Evolutionary conservation across 1,140 invertebrate species (phyloP).

Genomic region (Drosophila pseudoobscura): DNA sequence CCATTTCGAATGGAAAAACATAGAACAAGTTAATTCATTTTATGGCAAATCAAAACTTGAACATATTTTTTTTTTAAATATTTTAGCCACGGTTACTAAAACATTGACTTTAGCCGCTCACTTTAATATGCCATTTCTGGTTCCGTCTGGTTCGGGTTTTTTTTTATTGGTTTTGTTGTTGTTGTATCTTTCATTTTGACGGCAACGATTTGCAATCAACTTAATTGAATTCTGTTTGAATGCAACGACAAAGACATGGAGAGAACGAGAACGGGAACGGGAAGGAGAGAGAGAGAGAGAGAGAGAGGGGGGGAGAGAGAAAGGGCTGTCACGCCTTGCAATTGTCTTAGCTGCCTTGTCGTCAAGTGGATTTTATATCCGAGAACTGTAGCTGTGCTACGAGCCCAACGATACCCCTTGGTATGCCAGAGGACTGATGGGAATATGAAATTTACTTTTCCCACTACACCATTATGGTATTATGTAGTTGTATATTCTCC

Average conservation of each 20-base stretch:
- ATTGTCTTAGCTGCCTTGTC: constrained; percentile 66
- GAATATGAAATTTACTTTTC: no score
- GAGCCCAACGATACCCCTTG: no score
- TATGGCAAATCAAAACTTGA: no score
- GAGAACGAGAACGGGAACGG: constrained; percentile 7
- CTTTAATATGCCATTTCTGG: constrained; percentile 34
- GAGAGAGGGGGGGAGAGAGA: neutral
- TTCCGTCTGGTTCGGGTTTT: constrained; percentile 46
- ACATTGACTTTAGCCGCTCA: constrained; percentile 1
- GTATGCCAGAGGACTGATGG: no score
- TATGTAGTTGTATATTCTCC: no score
- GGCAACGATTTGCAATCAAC: constrained; percentile 73
- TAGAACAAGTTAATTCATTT: no score
- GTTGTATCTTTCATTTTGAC: constrained; percentile 28
- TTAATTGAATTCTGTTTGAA: constrained; percentile 77
- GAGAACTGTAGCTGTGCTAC: constrained; percentile 8
- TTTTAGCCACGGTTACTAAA: neutral
- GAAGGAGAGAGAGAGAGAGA: no score
- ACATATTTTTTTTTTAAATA: neutral
- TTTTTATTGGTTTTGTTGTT: constrained; percentile 44
- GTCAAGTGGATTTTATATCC: constrained; percentile 68
- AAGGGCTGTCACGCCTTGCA: constrained; percentile 48
- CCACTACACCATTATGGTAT: no score
- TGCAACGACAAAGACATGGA: constrained; percentile 49
- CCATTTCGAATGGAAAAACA: no score